Evolutionary conservation across 2,888 invertebrate species (phyloP), one percentile per base, ranked within the genome.

Genomic region (Acleris sparsana): DNA sequence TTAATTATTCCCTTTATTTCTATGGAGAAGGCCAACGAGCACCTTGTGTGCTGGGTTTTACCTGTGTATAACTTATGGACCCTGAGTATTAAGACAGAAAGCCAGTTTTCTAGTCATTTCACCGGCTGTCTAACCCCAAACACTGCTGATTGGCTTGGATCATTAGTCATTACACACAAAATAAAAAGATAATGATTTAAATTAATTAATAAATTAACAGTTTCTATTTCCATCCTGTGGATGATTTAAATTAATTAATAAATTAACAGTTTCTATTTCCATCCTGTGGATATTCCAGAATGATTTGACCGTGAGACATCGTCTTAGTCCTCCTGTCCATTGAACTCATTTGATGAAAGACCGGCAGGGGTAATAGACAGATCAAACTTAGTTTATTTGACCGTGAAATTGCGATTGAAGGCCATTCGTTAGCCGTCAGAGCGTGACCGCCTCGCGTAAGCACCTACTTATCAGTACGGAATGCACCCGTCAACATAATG

Each of bases 321-420:
- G 51, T 60, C 57, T 44, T 22, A 46, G 33, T 20, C 29, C 46
- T 25, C 51, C 44, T 66, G 65, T 66, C 57, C 66, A 53, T 62
- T 66, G 66, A 66, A 66, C 66, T 62, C 56, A 57, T 46, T 55
- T 56, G 48, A 66, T 57, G 33, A 66, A 48, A 52, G 51, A 51
- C 20, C 62, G 44, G 33, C 20, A 22, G 46, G 61, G 61, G 66
- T 66, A 66, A 66, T 66, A 66, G 66, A 66, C 66, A 66, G 62
- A 66, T 66, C 66, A 61, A 57, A 66, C 66, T 62, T 62, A 66
- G 66, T 66, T 66, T 62, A 66, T 66, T 66, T 66, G 66, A 66
- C 66, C 66, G 66, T 66, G 66, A 66, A 62, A 66, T 63, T 57
- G 63, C 66, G 52, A 66, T 62, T 62, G 66, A 66, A 66, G 66